Conservation (phyloP, 2,888 invertebrate species). For the Willowsia nigromaculata region DNA sequence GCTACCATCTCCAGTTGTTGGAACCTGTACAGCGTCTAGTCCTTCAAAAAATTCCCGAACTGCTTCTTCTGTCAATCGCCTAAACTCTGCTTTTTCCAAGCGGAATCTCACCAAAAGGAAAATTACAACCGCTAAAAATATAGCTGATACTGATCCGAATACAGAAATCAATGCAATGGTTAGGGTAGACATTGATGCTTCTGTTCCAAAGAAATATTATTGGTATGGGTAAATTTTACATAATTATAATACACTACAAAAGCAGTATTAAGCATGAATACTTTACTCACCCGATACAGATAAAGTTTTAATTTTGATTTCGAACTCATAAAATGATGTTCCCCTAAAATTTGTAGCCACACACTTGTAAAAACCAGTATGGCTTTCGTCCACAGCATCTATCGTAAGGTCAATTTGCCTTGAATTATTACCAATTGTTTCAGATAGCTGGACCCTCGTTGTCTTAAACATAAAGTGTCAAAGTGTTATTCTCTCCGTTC, state of each 20-base stretch:
- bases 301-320: constrained; percentile 10
- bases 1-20: background rate
- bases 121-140: constrained; percentile 31
- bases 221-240: too few relatives aligned
- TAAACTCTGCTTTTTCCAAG: constrained; percentile 63
- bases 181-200: background rate
- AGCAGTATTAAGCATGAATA: background rate
- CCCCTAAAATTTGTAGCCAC: constrained; percentile 31
- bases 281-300: background rate
- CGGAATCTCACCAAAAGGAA: constrained; percentile 26
- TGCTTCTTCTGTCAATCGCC: constrained; percentile 59
- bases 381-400: constrained; percentile 23
- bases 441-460: background rate
- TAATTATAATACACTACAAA: background rate
- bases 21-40: background rate
- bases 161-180: constrained; percentile 29
- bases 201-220: background rate
- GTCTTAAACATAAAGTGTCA: background rate
- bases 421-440: background rate
- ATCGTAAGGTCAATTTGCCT: background rate
- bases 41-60: constrained; percentile 61
- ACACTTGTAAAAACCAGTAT: constrained; percentile 52
- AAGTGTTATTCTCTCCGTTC: background rate
- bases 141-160: constrained; percentile 8
- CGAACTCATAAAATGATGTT: background rate